These are phyloP conservation scores for Agrochola circellaris DNA, from an alignment of 2,888 invertebrate species.

Conservation along the genomic window DNA sequence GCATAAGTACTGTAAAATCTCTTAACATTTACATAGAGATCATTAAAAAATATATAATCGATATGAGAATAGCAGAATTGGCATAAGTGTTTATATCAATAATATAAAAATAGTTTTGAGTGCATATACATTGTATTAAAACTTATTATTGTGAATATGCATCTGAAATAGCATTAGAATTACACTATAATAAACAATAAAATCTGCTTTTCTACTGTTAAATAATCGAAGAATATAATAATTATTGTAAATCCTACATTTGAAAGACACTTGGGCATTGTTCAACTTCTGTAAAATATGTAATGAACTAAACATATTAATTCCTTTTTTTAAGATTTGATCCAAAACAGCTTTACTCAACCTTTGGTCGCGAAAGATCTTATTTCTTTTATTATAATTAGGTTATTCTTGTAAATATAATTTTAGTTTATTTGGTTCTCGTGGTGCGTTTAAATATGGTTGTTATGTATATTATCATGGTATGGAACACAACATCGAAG, in stretches of 20 bases:
- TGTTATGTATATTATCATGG: not conserved
- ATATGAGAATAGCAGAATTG: slow-evolving; percentile 20
- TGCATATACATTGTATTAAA: not conserved
- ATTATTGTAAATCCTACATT: not conserved
- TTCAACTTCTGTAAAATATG: not conserved
- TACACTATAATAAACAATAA: slow-evolving; percentile 4
- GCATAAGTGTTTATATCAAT: not conserved
- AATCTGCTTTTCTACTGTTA: not conserved
- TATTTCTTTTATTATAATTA: not conserved
- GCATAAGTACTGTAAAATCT: slow-evolving; percentile 30
- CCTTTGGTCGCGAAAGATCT: not conserved
- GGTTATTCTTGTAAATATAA: slow-evolving; percentile 38
- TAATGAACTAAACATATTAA: not conserved
- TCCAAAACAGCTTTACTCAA: slow-evolving; percentile 6
- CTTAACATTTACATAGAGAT: not conserved
- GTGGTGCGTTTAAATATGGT: not conserved
- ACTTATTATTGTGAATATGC: not conserved
- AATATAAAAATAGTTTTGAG: not conserved
- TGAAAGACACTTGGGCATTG: not conserved
- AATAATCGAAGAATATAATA: not conserved
- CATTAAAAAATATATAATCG: not conserved
- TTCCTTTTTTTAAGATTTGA: not conserved
- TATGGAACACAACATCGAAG: not conserved
- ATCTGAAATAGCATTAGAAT: slow-evolving; percentile 10
- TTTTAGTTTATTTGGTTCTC: slow-evolving; percentile 12